Conservation (phyloP, 2,797 vertebrate genomes). For the Rhinoraja longicauda region DNA sequence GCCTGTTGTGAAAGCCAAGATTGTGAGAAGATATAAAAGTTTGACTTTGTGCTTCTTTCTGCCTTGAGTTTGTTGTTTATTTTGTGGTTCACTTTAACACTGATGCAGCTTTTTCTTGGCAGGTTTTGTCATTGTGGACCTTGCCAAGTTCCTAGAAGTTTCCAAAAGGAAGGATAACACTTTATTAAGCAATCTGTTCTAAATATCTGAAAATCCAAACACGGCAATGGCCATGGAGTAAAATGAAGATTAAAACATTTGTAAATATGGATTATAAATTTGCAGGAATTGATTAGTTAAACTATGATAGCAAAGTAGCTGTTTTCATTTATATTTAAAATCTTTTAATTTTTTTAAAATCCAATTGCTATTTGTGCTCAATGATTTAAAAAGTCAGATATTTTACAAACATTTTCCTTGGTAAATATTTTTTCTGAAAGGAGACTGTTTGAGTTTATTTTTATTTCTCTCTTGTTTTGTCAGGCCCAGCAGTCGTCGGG, state of each 20-base stretch:
- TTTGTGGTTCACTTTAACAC: background rate
- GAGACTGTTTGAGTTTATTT: background rate
- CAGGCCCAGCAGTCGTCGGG: slow-evolving; percentile 88
- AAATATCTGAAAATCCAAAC: background rate
- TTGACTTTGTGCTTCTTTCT: background rate
- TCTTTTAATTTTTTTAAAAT: background rate
- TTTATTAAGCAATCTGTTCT: background rate
- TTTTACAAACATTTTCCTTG: background rate
- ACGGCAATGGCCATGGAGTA: background rate
- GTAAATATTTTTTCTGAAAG: background rate
- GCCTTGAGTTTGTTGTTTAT: background rate
- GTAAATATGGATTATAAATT: background rate
- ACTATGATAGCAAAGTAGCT: background rate
- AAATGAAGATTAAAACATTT: background rate
- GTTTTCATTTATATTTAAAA: background rate
- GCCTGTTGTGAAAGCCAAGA: background rate
- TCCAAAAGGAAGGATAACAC: background rate
- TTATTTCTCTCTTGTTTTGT: slow-evolving; percentile 40
- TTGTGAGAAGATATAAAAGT: background rate
- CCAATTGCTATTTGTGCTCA: background rate
- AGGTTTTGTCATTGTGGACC: background rate
- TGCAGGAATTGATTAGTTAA: background rate
- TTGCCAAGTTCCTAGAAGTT: background rate
- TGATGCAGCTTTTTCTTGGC: background rate
- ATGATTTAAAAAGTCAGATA: background rate